A percentile compares a stretch with the other conserved stretches of the same genome.
Conservation (phyloP, 2,113 vertebrate genomes). For the Bos javanicus region DNA sequence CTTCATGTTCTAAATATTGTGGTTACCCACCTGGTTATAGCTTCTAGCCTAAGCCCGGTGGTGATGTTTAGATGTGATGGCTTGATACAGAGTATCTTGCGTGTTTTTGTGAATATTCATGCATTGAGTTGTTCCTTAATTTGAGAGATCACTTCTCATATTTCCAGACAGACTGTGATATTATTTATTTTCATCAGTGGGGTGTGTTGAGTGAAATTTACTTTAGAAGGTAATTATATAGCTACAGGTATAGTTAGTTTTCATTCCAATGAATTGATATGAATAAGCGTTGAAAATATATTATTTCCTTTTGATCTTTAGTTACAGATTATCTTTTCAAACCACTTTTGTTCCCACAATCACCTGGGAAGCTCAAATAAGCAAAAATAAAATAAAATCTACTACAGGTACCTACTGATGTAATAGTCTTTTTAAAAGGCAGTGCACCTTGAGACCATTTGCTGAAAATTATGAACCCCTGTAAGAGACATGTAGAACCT, state of each 20-base stretch:
- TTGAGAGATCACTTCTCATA: neutral
- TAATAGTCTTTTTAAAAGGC: neutral
- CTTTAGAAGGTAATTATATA: constrained; percentile 35
- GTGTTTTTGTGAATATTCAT: neutral
- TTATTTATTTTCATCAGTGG: neutral
- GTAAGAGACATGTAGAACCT: neutral
- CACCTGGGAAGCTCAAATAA: neutral
- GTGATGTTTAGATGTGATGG: neutral
- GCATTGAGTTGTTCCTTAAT: constrained; percentile 19
- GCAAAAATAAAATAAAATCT: neutral
- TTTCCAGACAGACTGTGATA: neutral
- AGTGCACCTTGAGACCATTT: neutral
- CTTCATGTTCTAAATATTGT: neutral
- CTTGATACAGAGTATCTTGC: neutral
- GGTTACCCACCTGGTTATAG: neutral
- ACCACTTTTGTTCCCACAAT: neutral
- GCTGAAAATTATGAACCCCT: neutral
- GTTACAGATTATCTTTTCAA: neutral
- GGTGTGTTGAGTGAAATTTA: constrained; percentile 22
- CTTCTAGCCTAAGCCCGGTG: neutral
- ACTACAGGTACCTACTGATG: neutral
- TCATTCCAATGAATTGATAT: neutral
- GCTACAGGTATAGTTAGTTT: constrained; percentile 11
- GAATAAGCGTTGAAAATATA: neutral
- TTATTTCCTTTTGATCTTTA: neutral